Percentiles rank a stretch among this genome's conserved stretches.
These are phyloP conservation scores for Augochlorella aurata DNA, from an alignment of 2,888 invertebrate species.

Conservation along the genomic window DNA sequence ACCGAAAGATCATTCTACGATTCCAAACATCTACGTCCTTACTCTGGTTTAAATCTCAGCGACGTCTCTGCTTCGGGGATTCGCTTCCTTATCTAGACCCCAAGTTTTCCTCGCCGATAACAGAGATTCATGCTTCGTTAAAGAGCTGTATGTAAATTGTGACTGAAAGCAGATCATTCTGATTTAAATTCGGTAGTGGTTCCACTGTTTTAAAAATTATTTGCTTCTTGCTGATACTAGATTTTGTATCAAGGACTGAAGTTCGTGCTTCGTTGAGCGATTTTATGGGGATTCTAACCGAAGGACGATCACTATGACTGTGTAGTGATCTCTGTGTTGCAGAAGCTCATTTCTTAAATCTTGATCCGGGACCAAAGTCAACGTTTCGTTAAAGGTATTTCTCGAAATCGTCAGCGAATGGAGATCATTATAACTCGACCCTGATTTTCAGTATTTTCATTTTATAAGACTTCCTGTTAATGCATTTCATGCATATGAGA, in stretches of 20 bases:
- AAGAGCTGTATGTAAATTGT: not conserved
- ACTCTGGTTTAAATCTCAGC: not conserved
- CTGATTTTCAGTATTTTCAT: too few species aligned
- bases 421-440: too few species aligned
- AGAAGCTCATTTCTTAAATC: too few species aligned
- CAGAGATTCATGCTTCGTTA: not conserved
- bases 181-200: too few species aligned
- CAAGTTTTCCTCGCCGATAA: not conserved
- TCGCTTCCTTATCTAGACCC: not conserved
- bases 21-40: not conserved
- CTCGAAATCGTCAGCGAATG: too few species aligned
- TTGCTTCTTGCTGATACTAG: not conserved
- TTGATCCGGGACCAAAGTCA: too few species aligned
- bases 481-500: too few species aligned
- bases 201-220: not conserved
- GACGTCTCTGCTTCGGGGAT: too few species aligned
- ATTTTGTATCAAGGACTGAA: not conserved
- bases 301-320: not conserved
- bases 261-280: not conserved
- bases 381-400: too few species aligned
- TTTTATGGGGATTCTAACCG: not conserved
- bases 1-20: slow-evolving; percentile 2
- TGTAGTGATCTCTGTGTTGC: too few species aligned
- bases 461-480: too few species aligned
- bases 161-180: not conserved